Conservation (phyloP, 2,113 vertebrate species). For the Aptenodytes forsteri region DNA sequence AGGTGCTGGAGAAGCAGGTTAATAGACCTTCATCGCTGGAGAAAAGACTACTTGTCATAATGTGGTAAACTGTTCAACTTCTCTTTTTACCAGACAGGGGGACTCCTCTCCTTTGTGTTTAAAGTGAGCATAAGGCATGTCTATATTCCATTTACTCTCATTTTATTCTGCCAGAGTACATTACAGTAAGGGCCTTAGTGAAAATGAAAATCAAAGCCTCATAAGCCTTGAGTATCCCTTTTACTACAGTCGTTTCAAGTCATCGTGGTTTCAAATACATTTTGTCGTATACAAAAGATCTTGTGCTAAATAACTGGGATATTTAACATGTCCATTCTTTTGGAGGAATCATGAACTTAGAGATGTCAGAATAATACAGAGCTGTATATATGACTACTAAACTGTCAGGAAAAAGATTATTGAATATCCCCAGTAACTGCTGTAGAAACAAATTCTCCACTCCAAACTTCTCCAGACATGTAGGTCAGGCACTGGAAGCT, state of each 20-base stretch:
- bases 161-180: not conserved
- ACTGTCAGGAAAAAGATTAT: not conserved
- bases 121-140: not conserved
- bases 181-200: not conserved
- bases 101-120: not conserved
- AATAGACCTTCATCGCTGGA: not conserved
- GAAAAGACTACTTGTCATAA: not conserved
- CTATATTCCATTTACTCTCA: not conserved
- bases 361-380: not conserved
- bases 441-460: not conserved
- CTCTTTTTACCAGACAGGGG: not conserved
- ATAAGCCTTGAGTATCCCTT: not conserved
- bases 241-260: conserved; percentile 2
- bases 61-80: not conserved
- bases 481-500: not conserved
- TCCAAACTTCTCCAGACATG: not conserved
- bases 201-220: conserved; percentile 38
- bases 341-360: not conserved
- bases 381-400: conserved; percentile 1
- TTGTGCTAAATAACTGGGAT: conserved; percentile 1
- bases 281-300: not conserved
- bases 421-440: not conserved
- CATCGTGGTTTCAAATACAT: not conserved
- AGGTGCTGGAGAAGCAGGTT: not conserved
- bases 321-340: not conserved